Conservation (phyloP, 1,140 invertebrate genomes). For the Diachasma alloeum region DNA sequence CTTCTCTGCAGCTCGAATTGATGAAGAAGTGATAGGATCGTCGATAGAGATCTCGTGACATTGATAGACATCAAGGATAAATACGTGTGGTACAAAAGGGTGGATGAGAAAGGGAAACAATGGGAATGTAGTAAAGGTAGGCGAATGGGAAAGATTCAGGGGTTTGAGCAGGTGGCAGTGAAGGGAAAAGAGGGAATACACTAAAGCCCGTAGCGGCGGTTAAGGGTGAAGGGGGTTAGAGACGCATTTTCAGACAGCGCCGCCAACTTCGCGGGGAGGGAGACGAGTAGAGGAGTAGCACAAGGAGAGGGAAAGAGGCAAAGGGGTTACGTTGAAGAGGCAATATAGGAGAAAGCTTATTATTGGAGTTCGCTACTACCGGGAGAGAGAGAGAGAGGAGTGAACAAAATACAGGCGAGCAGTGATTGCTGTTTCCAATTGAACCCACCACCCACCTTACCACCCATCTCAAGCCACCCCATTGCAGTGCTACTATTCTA, state of each 20-base stretch:
- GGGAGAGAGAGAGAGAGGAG: conserved; percentile 36
- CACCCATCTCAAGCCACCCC: background rate
- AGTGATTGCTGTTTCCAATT: conserved; percentile 68
- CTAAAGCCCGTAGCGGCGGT: background rate
- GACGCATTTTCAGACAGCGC: conserved; percentile 3
- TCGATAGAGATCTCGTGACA: conserved; percentile 40
- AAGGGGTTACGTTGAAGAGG: conserved; percentile 54
- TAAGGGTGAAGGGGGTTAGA: background rate
- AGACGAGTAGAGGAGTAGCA: background rate
- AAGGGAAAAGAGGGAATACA: background rate
- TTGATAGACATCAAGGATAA: conserved; percentile 36
- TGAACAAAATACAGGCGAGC: conserved; percentile 66
- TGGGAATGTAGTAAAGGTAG: background rate
- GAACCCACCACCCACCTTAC: conserved; percentile 53
- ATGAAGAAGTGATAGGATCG: background rate
- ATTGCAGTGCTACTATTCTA: background rate
- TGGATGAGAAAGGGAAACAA: conserved; percentile 39
- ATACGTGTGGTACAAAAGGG: conserved; percentile 29
- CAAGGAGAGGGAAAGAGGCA: conserved; percentile 18
- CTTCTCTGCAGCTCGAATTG: background rate
- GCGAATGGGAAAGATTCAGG: background rate
- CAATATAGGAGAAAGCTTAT: conserved; percentile 67
- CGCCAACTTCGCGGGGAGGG: background rate
- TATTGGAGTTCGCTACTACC: conserved; percentile 64
- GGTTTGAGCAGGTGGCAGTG: background rate